phyloP scores from a whole-genome alignment of 2,797 vertebrate species.

The Falco biarmicus region DNA sequence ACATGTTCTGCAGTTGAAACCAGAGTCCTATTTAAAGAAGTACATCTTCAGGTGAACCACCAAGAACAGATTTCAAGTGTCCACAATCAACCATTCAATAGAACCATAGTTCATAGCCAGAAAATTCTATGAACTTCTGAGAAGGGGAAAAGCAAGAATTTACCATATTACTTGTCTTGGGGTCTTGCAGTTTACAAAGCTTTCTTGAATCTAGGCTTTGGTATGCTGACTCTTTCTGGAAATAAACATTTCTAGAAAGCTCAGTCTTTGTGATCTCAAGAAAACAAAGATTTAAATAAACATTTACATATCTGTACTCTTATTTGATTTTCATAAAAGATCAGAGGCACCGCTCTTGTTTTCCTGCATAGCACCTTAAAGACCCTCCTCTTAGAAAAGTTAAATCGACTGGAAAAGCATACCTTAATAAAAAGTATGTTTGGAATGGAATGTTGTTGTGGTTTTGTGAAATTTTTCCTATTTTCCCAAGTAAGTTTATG shows the following conservation, averaged over 20 bases:
- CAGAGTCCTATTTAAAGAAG: not conserved
- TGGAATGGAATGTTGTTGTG: not conserved
- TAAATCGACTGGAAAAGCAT: not conserved
- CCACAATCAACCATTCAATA: not conserved
- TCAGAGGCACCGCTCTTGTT: not conserved
- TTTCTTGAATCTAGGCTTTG: not conserved
- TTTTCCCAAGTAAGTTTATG: not conserved
- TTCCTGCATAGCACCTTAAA: not conserved
- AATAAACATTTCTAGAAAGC: not conserved
- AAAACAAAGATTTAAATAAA: not conserved
- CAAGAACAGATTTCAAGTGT: not conserved
- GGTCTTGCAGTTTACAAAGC: not conserved
- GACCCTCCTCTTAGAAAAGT: not conserved
- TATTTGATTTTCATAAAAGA: not conserved
- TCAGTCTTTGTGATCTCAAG: not conserved
- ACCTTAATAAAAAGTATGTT: not conserved
- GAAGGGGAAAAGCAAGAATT: not conserved
- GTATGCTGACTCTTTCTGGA: not conserved
- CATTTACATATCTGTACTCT: not conserved
- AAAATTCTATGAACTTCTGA: not conserved
- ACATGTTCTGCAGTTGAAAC: not conserved
- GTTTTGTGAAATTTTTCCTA: not conserved
- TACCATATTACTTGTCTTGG: accelerated
- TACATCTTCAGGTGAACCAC: not conserved
- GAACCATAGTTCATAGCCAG: not conserved